Percentiles rank a stretch among this genome's conserved stretches.
Evolutionary conservation across 2,797 vertebrate species (phyloP).

Genomic region (Acanthurus leucopareius): DNA sequence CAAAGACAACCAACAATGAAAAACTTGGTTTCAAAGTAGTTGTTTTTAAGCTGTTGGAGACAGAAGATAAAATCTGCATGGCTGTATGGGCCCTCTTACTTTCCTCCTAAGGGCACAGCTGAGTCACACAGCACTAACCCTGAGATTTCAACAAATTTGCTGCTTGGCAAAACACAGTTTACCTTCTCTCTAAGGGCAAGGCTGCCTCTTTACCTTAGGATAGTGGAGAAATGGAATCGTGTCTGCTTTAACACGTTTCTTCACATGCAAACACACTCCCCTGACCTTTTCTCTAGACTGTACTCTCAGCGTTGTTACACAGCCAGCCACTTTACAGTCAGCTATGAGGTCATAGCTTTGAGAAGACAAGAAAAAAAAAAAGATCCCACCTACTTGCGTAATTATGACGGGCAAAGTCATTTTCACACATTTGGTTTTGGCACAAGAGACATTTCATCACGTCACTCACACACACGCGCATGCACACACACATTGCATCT

Average conservation of each 20-base stretch:
- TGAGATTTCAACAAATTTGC: slow-evolving; percentile 68
- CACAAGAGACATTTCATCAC: slow-evolving; percentile 18
- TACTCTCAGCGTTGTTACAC: not conserved
- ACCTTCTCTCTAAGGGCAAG: slow-evolving; percentile 45
- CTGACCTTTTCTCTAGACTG: slow-evolving; percentile 13
- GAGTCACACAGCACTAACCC: slow-evolving; percentile 64
- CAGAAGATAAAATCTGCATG: slow-evolving; percentile 48
- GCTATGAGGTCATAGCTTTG: not conserved
- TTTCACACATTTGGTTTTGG: slow-evolving; percentile 36
- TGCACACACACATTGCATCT: not conserved
- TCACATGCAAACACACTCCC: slow-evolving; percentile 20
- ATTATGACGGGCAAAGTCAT: slow-evolving; percentile 1
- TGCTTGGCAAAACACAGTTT: slow-evolving; percentile 69
- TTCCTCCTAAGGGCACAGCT: slow-evolving; percentile 40
- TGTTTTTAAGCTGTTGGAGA: slow-evolving; percentile 38
- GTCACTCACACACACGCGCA: slow-evolving; percentile 23
- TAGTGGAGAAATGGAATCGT: slow-evolving; percentile 34
- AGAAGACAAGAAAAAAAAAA: not conserved
- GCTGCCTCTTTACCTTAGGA: slow-evolving; percentile 48
- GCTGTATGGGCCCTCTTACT: slow-evolving; percentile 32
- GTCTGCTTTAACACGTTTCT: slow-evolving; percentile 36
- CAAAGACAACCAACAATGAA: not conserved
- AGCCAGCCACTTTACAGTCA: not conserved
- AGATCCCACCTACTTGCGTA: not conserved
- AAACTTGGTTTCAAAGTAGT: slow-evolving; percentile 3